These are phyloP conservation scores for Heliconius cydno DNA, from an alignment of 2,888 invertebrate species.

Conservation along the genomic window DNA sequence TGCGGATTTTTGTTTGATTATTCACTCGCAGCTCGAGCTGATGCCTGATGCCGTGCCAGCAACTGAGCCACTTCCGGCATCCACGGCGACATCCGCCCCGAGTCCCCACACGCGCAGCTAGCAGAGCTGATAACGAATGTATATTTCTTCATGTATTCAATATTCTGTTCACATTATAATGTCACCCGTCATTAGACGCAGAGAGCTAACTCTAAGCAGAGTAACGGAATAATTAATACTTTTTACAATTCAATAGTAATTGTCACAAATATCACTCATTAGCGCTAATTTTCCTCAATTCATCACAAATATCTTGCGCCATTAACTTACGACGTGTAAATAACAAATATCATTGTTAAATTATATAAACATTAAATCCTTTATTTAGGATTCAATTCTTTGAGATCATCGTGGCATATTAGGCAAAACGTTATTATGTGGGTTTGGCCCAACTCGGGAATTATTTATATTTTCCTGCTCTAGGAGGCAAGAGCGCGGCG, in stretches of 20 bases:
- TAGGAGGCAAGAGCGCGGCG: not conserved
- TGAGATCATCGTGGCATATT: too few relatives aligned
- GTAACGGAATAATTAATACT: conserved; percentile 18
- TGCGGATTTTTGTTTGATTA: conserved; percentile 42
- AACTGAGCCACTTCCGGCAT: conserved; percentile 19
- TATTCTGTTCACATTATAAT: not conserved
- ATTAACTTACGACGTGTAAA: too few relatives aligned
- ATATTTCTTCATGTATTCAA: not conserved
- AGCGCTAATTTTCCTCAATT: not conserved
- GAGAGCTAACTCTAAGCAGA: not conserved
- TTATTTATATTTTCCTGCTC: not conserved
- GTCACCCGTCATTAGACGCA: too few relatives aligned
- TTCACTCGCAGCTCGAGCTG: conserved; percentile 29
- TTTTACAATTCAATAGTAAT: conserved; percentile 13
- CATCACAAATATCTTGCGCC: too few relatives aligned
- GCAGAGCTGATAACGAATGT: conserved; percentile 14
- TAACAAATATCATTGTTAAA: too few relatives aligned
- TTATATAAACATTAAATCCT: not conserved
- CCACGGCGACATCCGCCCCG: conserved; percentile 27
- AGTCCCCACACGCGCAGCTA: not conserved
- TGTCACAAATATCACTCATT: not conserved
- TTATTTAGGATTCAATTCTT: not conserved
- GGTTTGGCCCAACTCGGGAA: too few relatives aligned
- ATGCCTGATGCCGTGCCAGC: not conserved
- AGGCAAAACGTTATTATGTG: too few relatives aligned